Percentiles rank a stretch among this genome's conserved stretches.
Evolutionary conservation across 1,140 invertebrate species (phyloP).

Genomic region (Trypoxylus dichotomus): DNA sequence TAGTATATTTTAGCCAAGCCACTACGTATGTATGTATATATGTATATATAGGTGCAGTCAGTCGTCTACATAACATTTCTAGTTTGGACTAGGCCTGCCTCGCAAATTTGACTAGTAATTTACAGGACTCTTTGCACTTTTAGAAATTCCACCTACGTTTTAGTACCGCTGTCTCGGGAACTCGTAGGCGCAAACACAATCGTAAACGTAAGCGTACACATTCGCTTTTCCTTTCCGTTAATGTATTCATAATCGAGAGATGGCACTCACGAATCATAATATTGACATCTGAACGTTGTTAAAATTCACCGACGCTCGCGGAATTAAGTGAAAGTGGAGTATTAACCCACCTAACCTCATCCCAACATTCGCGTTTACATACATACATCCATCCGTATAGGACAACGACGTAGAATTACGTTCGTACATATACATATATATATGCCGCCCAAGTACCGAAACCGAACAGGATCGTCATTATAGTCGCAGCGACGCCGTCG

Average conservation of each 20-base stretch:
- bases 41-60: too few species aligned
- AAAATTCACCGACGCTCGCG: conserved; percentile 45
- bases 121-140: not conserved
- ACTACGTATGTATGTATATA: too few species aligned
- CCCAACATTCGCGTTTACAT: conserved; percentile 35
- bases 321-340: conserved; percentile 49
- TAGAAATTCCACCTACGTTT: conserved; percentile 40
- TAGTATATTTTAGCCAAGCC: too few species aligned
- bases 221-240: conserved; percentile 31
- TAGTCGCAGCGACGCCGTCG: not conserved
- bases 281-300: conserved; percentile 47
- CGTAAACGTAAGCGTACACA: conserved; percentile 21
- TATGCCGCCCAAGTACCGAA: not conserved
- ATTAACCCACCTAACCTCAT: conserved; percentile 39
- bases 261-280: conserved; percentile 45
- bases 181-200: conserved; percentile 16
- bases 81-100: too few species aligned
- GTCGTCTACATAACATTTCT: too few species aligned
- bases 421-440: not conserved
- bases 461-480: not conserved
- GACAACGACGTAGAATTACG: not conserved
- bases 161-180: not conserved
- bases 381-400: not conserved
- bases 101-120: too few species aligned
- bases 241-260: conserved; percentile 49